phyloP scores from a whole-genome alignment of 1,140 invertebrate species.

The Diorhabda carinulata region DNA sequence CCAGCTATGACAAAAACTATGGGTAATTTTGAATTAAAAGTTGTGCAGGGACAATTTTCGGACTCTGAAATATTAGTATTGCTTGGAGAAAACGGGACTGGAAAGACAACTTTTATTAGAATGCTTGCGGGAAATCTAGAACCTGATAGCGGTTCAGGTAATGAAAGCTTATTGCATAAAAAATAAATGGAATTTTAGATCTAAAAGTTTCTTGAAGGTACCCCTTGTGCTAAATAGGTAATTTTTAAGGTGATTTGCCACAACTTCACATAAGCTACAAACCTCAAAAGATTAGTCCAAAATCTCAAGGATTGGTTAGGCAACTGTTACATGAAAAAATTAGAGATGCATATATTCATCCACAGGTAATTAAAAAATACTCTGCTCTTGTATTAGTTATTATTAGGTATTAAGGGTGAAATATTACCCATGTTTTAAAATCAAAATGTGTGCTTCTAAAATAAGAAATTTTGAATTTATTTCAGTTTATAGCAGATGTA shows the following conservation, averaged over 20 bases:
- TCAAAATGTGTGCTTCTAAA: no score
- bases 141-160: conserved; percentile 82
- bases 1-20: conserved; percentile 82
- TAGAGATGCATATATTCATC: conserved; percentile 94
- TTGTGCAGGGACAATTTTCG: conserved; percentile 91
- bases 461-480: conserved; percentile 8
- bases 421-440: no score
- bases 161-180: conserved; percentile 5
- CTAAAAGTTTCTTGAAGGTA: neutral
- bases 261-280: conserved; percentile 98
- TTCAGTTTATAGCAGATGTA: conserved; percentile 95
- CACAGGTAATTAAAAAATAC: conserved; percentile 58
- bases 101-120: conserved; percentile 98
- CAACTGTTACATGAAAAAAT: conserved; percentile 94
- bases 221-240: neutral
- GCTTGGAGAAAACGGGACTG: conserved; percentile 98
- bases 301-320: conserved; percentile 89
- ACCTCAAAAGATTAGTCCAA: conserved; percentile 99
- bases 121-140: conserved; percentile 95
- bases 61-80: conserved; percentile 99
- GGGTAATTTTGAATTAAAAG: conserved; percentile 77
- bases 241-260: conserved; percentile 68
- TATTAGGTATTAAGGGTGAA: no score
- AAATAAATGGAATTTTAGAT: no score
- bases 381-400: no score